Base-by-base conservation (phyloP, 2,888 invertebrate species). In the Blera fallax region DNA sequence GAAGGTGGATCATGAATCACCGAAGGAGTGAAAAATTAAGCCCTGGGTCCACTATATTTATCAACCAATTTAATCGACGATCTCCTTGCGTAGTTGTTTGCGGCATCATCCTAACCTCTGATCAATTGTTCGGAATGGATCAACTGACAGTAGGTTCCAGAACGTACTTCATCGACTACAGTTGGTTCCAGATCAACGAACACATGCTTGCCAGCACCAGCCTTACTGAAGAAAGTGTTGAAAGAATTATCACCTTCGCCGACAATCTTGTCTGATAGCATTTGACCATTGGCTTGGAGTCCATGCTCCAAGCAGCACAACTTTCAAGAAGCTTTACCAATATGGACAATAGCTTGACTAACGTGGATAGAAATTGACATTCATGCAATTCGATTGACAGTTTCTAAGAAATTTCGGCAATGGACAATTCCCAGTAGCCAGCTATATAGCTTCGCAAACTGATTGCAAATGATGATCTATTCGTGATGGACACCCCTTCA, bases 71-170 rank as follows among this genome's bases (percentile, higher is more conserved):
- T 97, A 93, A 92, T 98, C 98, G 84, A 98, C 97, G 90, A 98
- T 97, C 92, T 98, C 98, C 93, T 97, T 97, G 91, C 98, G 89
- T 98, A 99, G 94, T 99, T 98, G 94, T 99, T 98, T 89, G 98
- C 98, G 56, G 98, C 98, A 91, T 98, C 98, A 93, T 98, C 98
- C 93, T 98, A 98, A 89, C 98, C 98, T 89, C 97, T 98, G 93
- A 98, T 98, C 92, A 98, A 94, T 93, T 98, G 98, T 93, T 98
- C 98, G 87, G 98, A 98, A 93, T 99, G 98, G 95, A 98, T 99
- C 90, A 99, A 94, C 93, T 98, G 98, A 87, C 98, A 95, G 94
- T 98, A 98, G 89, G 97, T 97, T 90, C 98, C 98, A 80, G 97
- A 97, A 90, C 98, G 95, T 88, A 98, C 97, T 93, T 97, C 97